Base-by-base conservation (phyloP, 2,113 vertebrate species). In the Bostrychus sinensis region DNA sequence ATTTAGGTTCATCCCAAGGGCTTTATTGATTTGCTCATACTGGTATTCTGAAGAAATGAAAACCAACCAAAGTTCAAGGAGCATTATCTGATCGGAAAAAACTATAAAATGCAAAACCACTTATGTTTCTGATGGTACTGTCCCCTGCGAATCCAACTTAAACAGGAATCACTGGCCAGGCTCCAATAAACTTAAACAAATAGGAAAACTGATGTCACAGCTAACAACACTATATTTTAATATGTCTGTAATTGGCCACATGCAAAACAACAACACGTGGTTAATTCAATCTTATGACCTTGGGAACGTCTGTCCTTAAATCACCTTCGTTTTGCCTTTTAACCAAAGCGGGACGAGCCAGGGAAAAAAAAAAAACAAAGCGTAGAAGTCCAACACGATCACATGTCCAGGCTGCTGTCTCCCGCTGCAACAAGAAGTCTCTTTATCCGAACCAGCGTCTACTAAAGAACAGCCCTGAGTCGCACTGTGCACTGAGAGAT, bases 381-480 rank as follows among this genome's bases (percentile, higher is more conserved):
- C 8, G 1, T 10, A 19, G 9, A 39, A 60, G 64, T 32, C 39
- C 46, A 48, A 55, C 45, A 1, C 22, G 48, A 78, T 84, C 72
- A 81, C 80, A 81, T 80, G 81, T 63, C 64, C 6, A 7, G 51
- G 48, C 51, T 62, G 8, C 50, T 60, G 61, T 56, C 56, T 46
- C 46, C 78, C 50, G 39, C 51, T 6, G 9, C 34, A 78, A 80
- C 75, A 86, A 86, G 48, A 2, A 22, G 65, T n/a, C 60, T 22
- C 77, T 87, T 86, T 81, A 71, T 84, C 20, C 63, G 12, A 7
- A 13, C 25, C 7, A 30, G 14, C 3, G 26, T 30, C 25, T n/a
- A n/a, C 2, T 30, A 7, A n/a, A 51, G 48, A 28, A n/a, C 25
- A 51, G 14, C 48, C 48, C 48, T 51, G 28, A 26, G 48, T 25